Percentiles rank a stretch among this genome's conserved stretches.
Conservation (phyloP, 2,797 vertebrate species). For the Poecilia picta region DNA sequence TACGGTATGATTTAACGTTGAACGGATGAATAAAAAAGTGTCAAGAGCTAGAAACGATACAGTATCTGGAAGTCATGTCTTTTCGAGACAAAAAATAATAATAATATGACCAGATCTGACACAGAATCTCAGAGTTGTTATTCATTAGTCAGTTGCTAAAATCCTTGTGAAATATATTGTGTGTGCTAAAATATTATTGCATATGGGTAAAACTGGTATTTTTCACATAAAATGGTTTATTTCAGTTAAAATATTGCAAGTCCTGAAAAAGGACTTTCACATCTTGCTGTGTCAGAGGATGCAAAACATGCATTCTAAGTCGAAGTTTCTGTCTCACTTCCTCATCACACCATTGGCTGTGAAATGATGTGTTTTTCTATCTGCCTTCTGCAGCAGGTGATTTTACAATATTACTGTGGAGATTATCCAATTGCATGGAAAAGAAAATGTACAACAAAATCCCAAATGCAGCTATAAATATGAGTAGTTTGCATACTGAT, state of each 20-base stretch:
- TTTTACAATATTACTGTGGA: not conserved
- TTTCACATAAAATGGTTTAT: not conserved
- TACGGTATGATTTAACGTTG: too few species aligned
- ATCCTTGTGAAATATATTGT: not conserved
- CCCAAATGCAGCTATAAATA: slow-evolving; percentile 37
- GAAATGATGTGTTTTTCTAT: slow-evolving; percentile 18
- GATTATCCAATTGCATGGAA: slow-evolving; percentile 20
- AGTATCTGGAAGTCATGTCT: not conserved
- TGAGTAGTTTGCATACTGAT: slow-evolving; percentile 21
- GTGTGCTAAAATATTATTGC: not conserved
- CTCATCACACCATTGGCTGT: slow-evolving; percentile 6
- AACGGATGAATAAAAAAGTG: not conserved
- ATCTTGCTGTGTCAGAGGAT: slow-evolving; percentile 5
- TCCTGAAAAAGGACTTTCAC: not conserved
- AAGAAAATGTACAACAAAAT: slow-evolving; percentile 19
- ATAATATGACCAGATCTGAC: not conserved
- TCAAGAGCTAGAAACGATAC: not conserved
- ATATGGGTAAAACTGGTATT: not conserved
- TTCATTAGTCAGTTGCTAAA: not conserved
- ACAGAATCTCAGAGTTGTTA: not conserved
- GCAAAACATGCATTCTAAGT: slow-evolving; percentile 4
- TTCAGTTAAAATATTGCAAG: not conserved
- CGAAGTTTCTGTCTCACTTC: not conserved
- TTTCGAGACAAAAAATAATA: not conserved
- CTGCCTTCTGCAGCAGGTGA: slow-evolving; percentile 8